Percentiles rank a stretch among this genome's conserved stretches.
phyloP scores from a whole-genome alignment of 2,113 vertebrate genomes.

The Larimichthys polyactis region DNA sequence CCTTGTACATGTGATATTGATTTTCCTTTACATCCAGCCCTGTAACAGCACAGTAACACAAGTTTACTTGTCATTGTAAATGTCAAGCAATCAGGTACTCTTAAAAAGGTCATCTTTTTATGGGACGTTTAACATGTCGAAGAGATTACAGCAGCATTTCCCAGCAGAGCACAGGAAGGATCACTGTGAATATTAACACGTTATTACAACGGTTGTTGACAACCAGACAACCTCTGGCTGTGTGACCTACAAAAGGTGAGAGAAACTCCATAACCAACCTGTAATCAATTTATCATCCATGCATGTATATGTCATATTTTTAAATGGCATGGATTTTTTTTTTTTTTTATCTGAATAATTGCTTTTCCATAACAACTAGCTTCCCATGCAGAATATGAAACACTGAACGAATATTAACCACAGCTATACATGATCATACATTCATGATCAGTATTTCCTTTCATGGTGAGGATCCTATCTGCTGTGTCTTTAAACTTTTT shows the following conservation, averaged over 20 bases:
- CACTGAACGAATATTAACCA: slow-evolving; percentile 12
- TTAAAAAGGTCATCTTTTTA: slow-evolving; percentile 77
- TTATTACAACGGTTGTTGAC: slow-evolving; percentile 29
- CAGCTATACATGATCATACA: neutral
- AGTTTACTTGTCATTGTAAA: slow-evolving; percentile 76
- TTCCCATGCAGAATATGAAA: slow-evolving; percentile 6
- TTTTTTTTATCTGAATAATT: slow-evolving; percentile 6
- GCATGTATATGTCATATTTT: slow-evolving; percentile 4
- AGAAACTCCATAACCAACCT: neutral
- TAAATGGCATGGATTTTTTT: neutral
- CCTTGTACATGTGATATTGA: slow-evolving; percentile 51
- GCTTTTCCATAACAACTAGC: neutral
- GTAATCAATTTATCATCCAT: neutral
- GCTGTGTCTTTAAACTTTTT: neutral
- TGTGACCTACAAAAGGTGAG: neutral
- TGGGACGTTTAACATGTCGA: slow-evolving; percentile 76
- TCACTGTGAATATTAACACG: slow-evolving; percentile 22
- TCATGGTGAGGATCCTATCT: neutral
- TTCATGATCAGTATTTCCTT: no score
- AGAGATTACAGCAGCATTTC: slow-evolving; percentile 60
- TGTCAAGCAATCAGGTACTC: slow-evolving; percentile 73
- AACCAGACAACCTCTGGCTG: slow-evolving; percentile 1
- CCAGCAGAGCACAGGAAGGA: slow-evolving; percentile 25
- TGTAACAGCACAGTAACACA: slow-evolving; percentile 53
- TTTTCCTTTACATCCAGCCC: slow-evolving; percentile 59